Evolutionary conservation across 2,797 vertebrate species (phyloP).

Genomic region (Mycteria americana): DNA sequence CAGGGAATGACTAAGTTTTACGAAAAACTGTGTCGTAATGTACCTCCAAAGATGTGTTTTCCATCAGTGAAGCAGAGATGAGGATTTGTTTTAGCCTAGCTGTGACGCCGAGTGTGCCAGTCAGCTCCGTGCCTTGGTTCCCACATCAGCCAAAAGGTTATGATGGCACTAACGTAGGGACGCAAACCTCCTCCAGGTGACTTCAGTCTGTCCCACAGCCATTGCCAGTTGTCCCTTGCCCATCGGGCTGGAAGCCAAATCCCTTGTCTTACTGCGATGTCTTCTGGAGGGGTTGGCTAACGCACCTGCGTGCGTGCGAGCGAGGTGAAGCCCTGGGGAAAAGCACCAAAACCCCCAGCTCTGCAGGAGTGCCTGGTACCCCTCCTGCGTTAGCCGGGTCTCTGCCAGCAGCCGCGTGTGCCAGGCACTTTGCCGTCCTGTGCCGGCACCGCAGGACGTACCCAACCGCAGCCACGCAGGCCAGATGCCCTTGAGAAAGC

Average conservation of each 20-base stretch:
- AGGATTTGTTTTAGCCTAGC: neutral
- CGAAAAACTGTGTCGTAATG: neutral
- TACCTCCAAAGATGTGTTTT: neutral
- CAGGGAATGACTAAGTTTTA: neutral
- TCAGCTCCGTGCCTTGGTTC: neutral
- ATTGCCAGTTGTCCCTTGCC: neutral
- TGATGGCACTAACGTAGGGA: neutral
- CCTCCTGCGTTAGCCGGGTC: fast-evolving
- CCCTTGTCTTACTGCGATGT: neutral
- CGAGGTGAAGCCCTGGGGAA: neutral
- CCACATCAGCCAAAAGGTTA: neutral
- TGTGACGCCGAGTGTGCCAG: neutral
- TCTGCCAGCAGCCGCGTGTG: neutral
- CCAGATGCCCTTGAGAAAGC: neutral
- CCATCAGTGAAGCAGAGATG: neutral
- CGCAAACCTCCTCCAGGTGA: neutral
- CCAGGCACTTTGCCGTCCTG: neutral
- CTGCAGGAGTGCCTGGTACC: neutral
- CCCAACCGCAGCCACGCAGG: fast-evolving
- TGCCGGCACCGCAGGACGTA: neutral
- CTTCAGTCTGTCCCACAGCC: neutral
- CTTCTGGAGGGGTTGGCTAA: neutral
- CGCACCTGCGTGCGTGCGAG: fast-evolving
- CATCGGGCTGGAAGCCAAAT: fast-evolving
- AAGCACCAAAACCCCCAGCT: neutral